Evolutionary conservation across 2,888 invertebrate genomes (phyloP).

Genomic region (Dryocosmus kuriphilus): DNA sequence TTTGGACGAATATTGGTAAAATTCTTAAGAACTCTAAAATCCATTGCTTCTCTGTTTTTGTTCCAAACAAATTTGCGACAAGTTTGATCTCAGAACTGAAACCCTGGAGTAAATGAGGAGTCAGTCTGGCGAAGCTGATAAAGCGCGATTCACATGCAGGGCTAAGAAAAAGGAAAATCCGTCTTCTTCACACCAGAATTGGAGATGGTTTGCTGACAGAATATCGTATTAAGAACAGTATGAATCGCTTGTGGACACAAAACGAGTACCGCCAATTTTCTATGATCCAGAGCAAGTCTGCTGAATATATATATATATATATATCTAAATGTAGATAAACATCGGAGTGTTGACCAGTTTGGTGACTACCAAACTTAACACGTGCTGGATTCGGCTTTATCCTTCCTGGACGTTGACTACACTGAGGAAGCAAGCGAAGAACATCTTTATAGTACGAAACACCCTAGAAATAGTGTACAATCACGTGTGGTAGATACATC

Average conservation of each 20-base stretch:
- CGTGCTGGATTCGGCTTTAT: conserved; percentile 30
- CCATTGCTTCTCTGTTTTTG: conserved; percentile 21
- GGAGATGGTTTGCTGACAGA: conserved; percentile 13
- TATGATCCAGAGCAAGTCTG: conserved; percentile 29
- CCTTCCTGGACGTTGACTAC: conserved; percentile 29
- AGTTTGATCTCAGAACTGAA: background rate
- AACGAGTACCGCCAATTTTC: conserved; percentile 31
- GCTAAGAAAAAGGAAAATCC: conserved; percentile 39
- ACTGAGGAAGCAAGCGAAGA: conserved; percentile 38
- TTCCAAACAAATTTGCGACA: conserved; percentile 23
- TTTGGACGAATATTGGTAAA: conserved; percentile 35
- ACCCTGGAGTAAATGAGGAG: conserved; percentile 3
- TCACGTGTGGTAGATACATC: conserved; percentile 34
- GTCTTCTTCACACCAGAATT: background rate
- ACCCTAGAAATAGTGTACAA: conserved; percentile 36
- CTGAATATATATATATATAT: conserved; percentile 37
- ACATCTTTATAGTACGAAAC: conserved; percentile 31
- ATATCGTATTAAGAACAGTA: conserved; percentile 33
- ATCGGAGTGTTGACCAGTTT: conserved; percentile 30
- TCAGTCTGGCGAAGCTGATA: conserved; percentile 31
- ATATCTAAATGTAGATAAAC: conserved; percentile 36
- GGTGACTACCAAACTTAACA: conserved; percentile 28
- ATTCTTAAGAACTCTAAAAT: conserved; percentile 39
- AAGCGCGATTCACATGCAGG: conserved; percentile 50
- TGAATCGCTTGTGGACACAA: conserved; percentile 34